These are phyloP conservation scores for Ricordea florida DNA, from an alignment of 92 coral and sea anemone species.

Conservation along the genomic window DNA sequence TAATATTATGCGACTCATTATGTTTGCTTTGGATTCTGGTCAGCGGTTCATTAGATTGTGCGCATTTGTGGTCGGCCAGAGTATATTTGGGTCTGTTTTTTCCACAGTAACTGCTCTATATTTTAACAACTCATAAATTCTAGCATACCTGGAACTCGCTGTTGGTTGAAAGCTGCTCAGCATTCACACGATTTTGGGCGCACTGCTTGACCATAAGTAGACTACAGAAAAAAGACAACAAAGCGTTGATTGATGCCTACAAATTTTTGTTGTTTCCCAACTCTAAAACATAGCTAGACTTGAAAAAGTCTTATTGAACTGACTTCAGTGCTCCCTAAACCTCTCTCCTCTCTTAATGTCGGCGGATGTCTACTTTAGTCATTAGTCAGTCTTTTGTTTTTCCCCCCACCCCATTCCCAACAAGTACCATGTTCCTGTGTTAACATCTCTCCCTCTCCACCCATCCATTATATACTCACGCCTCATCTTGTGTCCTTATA, in stretches of 20 bases:
- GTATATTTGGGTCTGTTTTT: no score
- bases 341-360: no score
- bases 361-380: no score
- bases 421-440: background rate
- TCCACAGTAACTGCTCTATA: no score
- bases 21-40: no score
- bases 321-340: background rate
- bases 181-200: conserved; percentile 34
- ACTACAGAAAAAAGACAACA: background rate
- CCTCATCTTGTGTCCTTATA: conserved; percentile 46
- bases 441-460: background rate
- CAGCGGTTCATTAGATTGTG: no score
- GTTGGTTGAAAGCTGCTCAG: conserved; percentile 2
- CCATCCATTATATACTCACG: conserved; percentile 9
- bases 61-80: no score
- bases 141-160: conserved; percentile 13
- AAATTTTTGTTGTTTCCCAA: background rate
- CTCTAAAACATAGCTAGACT: background rate
- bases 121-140: no score
- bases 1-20: no score
- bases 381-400: no score
- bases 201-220: conserved; percentile 41
- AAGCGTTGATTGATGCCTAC: background rate
- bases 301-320: background rate
- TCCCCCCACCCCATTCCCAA: background rate